Conservation (phyloP, 2,888 invertebrate species). For the Phortica magna region DNA sequence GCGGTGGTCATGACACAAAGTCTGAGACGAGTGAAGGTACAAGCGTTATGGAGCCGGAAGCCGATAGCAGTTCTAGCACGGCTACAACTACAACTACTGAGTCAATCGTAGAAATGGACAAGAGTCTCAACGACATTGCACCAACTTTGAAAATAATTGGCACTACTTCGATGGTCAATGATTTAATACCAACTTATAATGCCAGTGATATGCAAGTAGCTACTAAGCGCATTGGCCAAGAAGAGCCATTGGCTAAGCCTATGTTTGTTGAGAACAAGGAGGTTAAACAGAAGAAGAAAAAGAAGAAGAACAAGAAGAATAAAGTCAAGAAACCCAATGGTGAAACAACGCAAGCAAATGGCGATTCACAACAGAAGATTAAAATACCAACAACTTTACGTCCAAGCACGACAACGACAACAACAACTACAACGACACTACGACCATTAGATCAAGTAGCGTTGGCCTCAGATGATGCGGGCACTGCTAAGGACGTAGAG, state of each 20-base stretch:
- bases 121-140: constrained; percentile 32
- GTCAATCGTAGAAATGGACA: constrained; percentile 31
- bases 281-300: constrained; percentile 72
- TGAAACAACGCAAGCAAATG: neutral
- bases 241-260: constrained; percentile 53
- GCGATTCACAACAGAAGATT: constrained; percentile 62
- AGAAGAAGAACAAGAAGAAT: constrained; percentile 72
- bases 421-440: constrained; percentile 38
- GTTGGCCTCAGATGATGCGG: constrained; percentile 77
- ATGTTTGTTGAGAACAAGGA: constrained; percentile 75
- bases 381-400: constrained; percentile 65
- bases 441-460: constrained; percentile 68
- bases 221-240: constrained; percentile 65
- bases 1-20: constrained; percentile 76
- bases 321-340: constrained; percentile 74
- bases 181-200: constrained; percentile 56
- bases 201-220: constrained; percentile 57
- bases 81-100: constrained; percentile 37
- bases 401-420: constrained; percentile 65
- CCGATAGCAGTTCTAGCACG: neutral
- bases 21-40: constrained; percentile 41
- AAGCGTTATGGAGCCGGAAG: neutral
- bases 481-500: constrained; percentile 79
- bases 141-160: constrained; percentile 59
- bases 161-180: constrained; percentile 53